Percentiles rank a stretch among this genome's conserved stretches.
Evolutionary conservation across 2,888 invertebrate genomes (phyloP).

Genomic region (Dryobotodes eremita): DNA sequence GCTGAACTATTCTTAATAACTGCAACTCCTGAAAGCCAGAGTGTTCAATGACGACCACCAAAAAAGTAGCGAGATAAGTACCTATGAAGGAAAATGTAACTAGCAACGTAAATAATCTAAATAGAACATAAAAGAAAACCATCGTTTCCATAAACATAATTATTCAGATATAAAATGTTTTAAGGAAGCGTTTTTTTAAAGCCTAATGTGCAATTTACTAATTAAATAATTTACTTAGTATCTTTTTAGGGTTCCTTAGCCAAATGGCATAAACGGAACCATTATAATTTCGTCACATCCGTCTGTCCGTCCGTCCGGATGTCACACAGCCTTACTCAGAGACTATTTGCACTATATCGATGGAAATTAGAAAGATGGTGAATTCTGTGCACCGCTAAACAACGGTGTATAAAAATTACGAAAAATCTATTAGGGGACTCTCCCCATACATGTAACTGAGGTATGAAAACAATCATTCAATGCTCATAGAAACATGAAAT

Average conservation of each 20-base stretch:
- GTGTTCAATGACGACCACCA: neutral
- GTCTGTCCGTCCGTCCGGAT: neutral
- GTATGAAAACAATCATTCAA: neutral
- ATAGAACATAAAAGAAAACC: neutral
- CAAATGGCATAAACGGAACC: neutral
- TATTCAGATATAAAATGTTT: neutral
- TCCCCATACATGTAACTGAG: neutral
- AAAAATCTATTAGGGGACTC: neutral
- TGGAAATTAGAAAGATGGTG: too few relatives aligned
- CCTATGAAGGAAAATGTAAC: neutral
- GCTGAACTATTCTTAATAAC: neutral
- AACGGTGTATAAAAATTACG: neutral
- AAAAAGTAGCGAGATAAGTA: neutral
- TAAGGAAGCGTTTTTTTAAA: neutral
- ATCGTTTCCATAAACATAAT: neutral
- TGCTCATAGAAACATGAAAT: neutral
- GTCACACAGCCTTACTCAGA: neutral
- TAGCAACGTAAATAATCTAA: neutral
- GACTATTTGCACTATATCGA: neutral
- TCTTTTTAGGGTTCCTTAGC: neutral
- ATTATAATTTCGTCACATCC: neutral
- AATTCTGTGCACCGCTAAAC: neutral
- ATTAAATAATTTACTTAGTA: neutral
- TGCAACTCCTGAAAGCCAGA: neutral
- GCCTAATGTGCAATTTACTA: neutral